A percentile compares a stretch with the other conserved stretches of the same genome.
These are phyloP conservation scores for Sinocyclocheilus anshuiensis DNA, from an alignment of 2,113 vertebrate species.

Conservation along the genomic window DNA sequence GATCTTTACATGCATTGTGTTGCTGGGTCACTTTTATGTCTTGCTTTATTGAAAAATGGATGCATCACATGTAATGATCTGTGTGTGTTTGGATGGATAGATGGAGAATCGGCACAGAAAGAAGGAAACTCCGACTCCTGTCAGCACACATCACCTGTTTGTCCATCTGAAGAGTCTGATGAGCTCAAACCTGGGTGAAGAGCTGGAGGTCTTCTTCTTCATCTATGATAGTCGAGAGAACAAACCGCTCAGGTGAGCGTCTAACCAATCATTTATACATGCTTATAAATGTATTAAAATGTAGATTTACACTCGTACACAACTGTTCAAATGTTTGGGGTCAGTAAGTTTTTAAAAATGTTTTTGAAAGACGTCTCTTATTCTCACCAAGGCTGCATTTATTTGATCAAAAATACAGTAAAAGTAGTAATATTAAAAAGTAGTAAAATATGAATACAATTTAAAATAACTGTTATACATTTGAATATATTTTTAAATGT, in stretches of 20 bases:
- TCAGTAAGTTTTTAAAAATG: not conserved
- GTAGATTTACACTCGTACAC: not conserved
- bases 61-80: not conserved
- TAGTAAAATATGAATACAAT: no score
- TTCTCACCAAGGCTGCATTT: not conserved
- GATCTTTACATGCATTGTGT: conserved; percentile 16
- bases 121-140: conserved; percentile 88
- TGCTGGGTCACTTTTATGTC: not conserved
- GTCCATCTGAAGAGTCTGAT: conserved; percentile 96
- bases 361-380: no score
- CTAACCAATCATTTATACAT: conserved; percentile 43
- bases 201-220: conserved; percentile 94
- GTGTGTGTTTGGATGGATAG: conserved; percentile 65
- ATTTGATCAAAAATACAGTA: not conserved
- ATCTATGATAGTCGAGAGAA: conserved; percentile 96
- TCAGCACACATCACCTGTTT: conserved; percentile 94
- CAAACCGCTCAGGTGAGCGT: conserved; percentile 84
- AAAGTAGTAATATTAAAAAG: no score
- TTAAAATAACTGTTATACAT: no score
- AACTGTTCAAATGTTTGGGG: not conserved
- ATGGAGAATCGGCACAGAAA: conserved; percentile 98
- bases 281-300: not conserved
- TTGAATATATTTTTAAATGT: no score
- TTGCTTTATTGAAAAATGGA: not conserved
- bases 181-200: conserved; percentile 95